Evolutionary conservation across 2,113 vertebrate species (phyloP).

Genomic region (Choloepus hoffmanni): DNA sequence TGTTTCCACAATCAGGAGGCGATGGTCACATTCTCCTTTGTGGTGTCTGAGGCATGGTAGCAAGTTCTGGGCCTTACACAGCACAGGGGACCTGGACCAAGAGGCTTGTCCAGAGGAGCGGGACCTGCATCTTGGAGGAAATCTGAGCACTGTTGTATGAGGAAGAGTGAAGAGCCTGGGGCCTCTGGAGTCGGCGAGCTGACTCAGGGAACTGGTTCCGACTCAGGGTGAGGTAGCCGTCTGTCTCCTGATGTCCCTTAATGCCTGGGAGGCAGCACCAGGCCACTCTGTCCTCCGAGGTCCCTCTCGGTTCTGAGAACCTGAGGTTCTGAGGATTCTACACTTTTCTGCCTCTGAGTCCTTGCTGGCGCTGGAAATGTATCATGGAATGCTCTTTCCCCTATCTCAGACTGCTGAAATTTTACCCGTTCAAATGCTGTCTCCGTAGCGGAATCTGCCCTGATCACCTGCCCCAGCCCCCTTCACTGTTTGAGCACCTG

Average conservation of each 20-base stretch:
- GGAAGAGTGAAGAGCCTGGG: neutral
- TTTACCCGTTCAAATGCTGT: neutral
- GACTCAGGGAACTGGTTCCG: neutral
- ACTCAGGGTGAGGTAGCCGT: neutral
- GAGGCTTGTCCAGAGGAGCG: neutral
- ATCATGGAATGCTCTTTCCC: too few relatives aligned
- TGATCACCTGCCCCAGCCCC: neutral
- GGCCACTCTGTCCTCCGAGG: neutral
- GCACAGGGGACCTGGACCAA: neutral
- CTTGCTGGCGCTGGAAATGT: neutral
- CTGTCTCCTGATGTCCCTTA: neutral
- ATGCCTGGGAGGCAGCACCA: neutral
- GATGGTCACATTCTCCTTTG: too few relatives aligned
- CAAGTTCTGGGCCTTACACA: neutral
- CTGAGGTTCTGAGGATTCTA: neutral
- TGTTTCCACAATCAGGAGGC: too few relatives aligned
- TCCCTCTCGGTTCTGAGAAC: neutral
- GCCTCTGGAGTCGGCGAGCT: neutral
- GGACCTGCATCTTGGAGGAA: neutral
- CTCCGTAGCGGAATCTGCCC: neutral
- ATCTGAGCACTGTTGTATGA: neutral
- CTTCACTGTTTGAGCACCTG: neutral
- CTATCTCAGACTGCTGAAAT: neutral
- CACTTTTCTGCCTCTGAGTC: neutral
- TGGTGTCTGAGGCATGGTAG: too few relatives aligned